Evolutionary conservation across 2,797 vertebrate genomes (phyloP), one percentile per base, ranked within the genome.

Genomic region (Chaenodraco wilsoni): DNA sequence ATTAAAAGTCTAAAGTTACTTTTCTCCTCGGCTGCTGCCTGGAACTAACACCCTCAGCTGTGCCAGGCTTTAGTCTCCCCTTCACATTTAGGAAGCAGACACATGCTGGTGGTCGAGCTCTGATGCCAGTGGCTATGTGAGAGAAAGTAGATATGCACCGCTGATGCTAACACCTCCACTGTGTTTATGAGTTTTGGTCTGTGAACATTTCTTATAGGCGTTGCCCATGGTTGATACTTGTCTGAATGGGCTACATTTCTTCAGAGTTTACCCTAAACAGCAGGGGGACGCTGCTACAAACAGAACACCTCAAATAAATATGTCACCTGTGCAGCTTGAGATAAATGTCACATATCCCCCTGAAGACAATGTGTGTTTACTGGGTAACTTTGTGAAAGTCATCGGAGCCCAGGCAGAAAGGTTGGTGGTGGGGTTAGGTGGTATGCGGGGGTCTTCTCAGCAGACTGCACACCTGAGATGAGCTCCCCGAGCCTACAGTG

Each of bases 301-400:
- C 6, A 33, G 2, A 70, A 17, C 68, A 58, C 78, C 9, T 74
- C 0, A 37, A 82, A 76, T 4, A 41, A 33, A 74, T 6, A 57
- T 67, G 73, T 76, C 81, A 81, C 61, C 74, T 50, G 69, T 48
- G 54, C 72, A 73, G 80, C 83, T 77, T 65, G 60, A 88, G 86
- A 87, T 89, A 92, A 91, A 92, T 91, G 90, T 91, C 90, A 90
- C 65, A 76, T 66, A 76, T 79, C 19, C 58, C 84, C 86, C 81
- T 43, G 76, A 84, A 82, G 87, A 92, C 74, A 73, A 57, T 50
- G 65, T 80, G 81, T 88, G 91, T 91, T 92, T 91, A 88, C 83
- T 65, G 84, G 69, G 75, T 72, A 88, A 88, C 88, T 88, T 86
- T 91, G 86, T 87, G 83, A 92, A 91, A 91, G 90, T 91, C 85